Conservation (phyloP, 2,797 vertebrate species). For the Chelon labrosus region DNA sequence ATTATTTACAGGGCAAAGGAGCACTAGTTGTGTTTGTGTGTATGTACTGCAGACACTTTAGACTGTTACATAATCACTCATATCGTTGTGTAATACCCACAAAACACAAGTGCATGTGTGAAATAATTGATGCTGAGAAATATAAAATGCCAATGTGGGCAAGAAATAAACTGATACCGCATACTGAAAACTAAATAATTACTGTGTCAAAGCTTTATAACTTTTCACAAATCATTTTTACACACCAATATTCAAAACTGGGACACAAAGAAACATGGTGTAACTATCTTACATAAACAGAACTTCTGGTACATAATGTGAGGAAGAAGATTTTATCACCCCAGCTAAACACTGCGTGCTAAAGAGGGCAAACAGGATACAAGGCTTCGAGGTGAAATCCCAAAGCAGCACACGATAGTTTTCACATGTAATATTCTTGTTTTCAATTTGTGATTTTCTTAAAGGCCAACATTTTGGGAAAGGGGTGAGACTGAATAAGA, state of each 20-base stretch:
- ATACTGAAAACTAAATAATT: neutral
- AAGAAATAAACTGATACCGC: conserved; percentile 13
- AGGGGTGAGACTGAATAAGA: neutral
- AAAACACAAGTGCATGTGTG: conserved; percentile 30
- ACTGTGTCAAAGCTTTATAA: neutral
- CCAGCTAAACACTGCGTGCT: neutral
- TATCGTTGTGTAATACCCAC: conserved; percentile 27
- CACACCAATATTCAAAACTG: neutral
- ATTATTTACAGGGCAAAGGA: conserved; percentile 56
- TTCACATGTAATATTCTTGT: too few relatives aligned
- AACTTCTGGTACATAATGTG: neutral
- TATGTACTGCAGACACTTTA: conserved; percentile 31
- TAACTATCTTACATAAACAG: neutral
- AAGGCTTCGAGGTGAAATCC: conserved; percentile 1
- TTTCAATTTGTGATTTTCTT: too few relatives aligned
- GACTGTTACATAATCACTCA: conserved; percentile 47
- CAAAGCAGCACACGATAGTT: too few relatives aligned
- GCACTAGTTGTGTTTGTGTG: conserved; percentile 11
- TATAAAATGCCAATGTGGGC: conserved; percentile 3
- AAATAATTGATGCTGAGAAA: conserved; percentile 46
- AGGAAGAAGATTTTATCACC: neutral
- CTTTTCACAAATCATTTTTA: neutral
- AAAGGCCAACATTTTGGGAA: too few relatives aligned
- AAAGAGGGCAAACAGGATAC: neutral
- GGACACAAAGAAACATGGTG: neutral